Evolutionary conservation across 2,888 invertebrate species (phyloP), one percentile per base, ranked within the genome.

Genomic region (Eristalis tenax): DNA sequence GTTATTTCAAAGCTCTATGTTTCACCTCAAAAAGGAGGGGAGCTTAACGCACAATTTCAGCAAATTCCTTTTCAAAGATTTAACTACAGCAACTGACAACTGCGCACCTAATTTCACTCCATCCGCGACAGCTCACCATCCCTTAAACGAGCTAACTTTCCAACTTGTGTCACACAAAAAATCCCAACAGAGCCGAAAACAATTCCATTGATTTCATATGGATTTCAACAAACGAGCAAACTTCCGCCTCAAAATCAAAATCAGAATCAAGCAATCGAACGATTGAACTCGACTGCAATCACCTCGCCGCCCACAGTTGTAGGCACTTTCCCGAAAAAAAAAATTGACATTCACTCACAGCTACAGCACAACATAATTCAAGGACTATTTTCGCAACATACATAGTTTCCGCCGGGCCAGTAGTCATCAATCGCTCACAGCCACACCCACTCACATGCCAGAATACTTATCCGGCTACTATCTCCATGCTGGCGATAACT

Each of bases 381-480:
- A 71, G 13, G 38, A 78, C 56, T 71, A 64, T 79, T 63, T 79
- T 63, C 22, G 35, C 63, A 77, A 61, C 22, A 69, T 76, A 61
- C 22, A 69, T 76, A 76, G 66, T 59, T 68, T 74, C 74, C 13
- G 26, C 66, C 43, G 8, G 18, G 18, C 40, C 10, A 65, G 13
- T 65, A 66, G 66, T 66, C 71, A 79, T 79, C 73, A 73, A 73
- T 65, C 57, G 50, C 50, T 18, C 50, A 1, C 8, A 8, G 50
- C 8, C 50, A 50, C 50, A 2, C 50, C 50, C 18, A 22, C 32
- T 43, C 43, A 71, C 59, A 71, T 66, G 70, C 64, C 56, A 63
- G 56, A 26, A 64, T 57, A 50, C 50, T 79, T 71, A 79, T 79
- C 78, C 57, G 38, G 28, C 63, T 50, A 18, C 50, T 50, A 50